Conservation (phyloP, 2,113 vertebrate species). For the Sula dactylatra region DNA sequence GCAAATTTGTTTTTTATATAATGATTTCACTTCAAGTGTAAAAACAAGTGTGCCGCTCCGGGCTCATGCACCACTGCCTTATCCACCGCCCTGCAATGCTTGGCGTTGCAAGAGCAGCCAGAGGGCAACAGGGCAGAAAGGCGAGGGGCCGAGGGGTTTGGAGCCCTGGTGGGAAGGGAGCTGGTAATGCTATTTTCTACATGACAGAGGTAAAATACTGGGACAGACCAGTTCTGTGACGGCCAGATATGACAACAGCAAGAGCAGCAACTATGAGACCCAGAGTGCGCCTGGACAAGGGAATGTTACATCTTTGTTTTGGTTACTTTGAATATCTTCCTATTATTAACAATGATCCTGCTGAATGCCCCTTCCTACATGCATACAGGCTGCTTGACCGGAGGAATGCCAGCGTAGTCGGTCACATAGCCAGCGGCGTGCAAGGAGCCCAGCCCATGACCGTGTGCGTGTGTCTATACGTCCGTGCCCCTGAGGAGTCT, state of each 20-base stretch:
- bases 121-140: not conserved
- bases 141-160: not conserved
- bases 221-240: not conserved
- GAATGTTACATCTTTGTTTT: not conserved
- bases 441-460: not conserved
- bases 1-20: not conserved
- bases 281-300: not conserved
- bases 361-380: not conserved
- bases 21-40: not conserved
- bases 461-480: rapidly evolving
- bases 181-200: not conserved
- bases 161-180: not conserved
- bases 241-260: not conserved
- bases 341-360: not conserved
- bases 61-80: not conserved
- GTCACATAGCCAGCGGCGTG: rapidly evolving
- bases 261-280: not conserved
- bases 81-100: rapidly evolving
- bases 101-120: not conserved
- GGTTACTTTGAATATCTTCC: not conserved
- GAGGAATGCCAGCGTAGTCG: rapidly evolving
- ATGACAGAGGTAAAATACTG: not conserved
- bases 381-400: not conserved
- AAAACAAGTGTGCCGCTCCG: not conserved
- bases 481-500: not conserved